Base-by-base conservation (phyloP, 2,888 invertebrate genomes). In the Elegia similella region DNA sequence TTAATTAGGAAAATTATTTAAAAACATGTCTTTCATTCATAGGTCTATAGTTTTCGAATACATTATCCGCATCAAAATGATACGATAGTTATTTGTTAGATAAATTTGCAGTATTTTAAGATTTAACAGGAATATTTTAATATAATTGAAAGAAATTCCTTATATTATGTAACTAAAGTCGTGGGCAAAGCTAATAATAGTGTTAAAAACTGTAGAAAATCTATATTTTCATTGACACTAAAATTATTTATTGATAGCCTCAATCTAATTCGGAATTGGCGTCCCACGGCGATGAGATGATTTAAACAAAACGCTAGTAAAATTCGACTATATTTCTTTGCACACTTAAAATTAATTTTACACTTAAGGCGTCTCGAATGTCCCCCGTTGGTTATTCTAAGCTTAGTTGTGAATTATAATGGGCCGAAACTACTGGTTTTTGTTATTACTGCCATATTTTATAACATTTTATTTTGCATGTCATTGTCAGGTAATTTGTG, bases 101-200 rank as follows among this genome's bases (percentile, higher is more conserved):
- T 32, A 46, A 46, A 46, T 46, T 7, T 10, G 12, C 46, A 23
- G 23, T 23, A 23, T 69, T 67, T 65, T 63, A 58, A 55, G 48
- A 34, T 61, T 52, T 23, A 46, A 46, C 10, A 23, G 10, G 46
- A 12, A 46, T 46, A 46, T 23, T 46, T 46, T 23, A 23, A 30
- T 47, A 47, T 47, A 43, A 23, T 44, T 17, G 6, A 44, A 44
- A n/a, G 46, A 46, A 46, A 46, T 46, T 46, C 46, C 46, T 46
- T n/a, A 29, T 5, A 29, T 23, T 23, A 23, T 5, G 23, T 5
- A 5, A 23, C 23, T 23, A 5, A 2, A 46, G n/a, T 29, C 29
- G 29, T 29, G 23, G 5, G 23, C 23, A 23, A 23, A 23, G 5
- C 2, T 23, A 23, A 6, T 44, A 10, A n/a, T n/a, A 44, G 44